Evolutionary conservation across 2,113 vertebrate genomes (phyloP).

Genomic region (Typhlomys cinereus): DNA sequence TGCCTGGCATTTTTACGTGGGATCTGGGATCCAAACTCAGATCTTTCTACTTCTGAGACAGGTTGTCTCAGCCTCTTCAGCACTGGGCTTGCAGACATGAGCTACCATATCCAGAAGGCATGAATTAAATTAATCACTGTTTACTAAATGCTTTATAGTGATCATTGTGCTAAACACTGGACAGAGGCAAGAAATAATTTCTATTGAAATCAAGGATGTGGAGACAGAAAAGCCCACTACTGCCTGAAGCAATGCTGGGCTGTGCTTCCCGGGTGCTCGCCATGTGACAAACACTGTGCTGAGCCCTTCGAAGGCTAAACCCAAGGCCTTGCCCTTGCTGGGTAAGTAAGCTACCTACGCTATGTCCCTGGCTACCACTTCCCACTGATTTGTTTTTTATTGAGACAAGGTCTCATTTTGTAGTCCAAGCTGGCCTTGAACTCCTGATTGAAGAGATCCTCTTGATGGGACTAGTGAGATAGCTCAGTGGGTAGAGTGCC

Average conservation of each 20-base stretch:
- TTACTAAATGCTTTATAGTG: conserved; percentile 29
- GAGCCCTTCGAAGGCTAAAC: neutral
- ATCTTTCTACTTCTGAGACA: too few species aligned
- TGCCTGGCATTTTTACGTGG: too few species aligned
- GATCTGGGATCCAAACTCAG: too few species aligned
- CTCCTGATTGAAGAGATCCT: neutral
- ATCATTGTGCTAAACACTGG: neutral
- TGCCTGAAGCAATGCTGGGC: too few species aligned
- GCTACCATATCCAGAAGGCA: neutral
- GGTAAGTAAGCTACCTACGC: too few species aligned
- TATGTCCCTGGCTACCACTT: too few species aligned
- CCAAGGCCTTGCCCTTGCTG: too few species aligned
- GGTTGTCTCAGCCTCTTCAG: too few species aligned
- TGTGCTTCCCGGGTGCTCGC: too few species aligned
- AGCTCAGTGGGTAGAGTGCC: too few species aligned
- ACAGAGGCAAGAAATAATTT: neutral
- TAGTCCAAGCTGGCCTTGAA: neutral
- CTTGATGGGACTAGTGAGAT: too few species aligned
- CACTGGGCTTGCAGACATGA: neutral
- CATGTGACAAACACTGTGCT: neutral
- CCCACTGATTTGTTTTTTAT: too few species aligned
- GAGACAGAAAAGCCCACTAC: neutral
- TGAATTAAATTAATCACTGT: neutral
- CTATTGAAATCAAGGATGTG: neutral
- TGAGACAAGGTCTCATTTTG: neutral